Evolutionary conservation across 2,888 invertebrate genomes (phyloP), one percentile per base, ranked within the genome.

Genomic region (Polietes domitor): DNA sequence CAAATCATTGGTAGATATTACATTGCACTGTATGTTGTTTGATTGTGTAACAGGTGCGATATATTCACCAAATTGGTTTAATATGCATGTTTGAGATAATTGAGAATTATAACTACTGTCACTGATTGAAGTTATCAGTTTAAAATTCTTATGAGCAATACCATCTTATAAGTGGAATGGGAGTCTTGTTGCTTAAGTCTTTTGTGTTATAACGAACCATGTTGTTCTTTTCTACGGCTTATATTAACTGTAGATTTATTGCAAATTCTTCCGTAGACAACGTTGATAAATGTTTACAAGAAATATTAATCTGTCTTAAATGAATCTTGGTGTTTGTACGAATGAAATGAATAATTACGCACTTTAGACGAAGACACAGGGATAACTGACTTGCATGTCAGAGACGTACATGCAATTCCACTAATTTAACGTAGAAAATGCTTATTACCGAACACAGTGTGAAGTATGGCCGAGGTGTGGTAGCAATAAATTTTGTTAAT

Each of bases 191-290:
- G 24, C 68, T 68, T 68, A 68, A 68, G 68, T 68, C 68, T 68
- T 68, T 68, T 28, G 68, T 68, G 68, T 68, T 68, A 24, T 43
- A 41, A 24, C 21, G 43, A 37, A 24, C 43, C 21, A 7, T n/a
- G 2, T n/a, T 68, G 68, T 68, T 68, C 68, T 68, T 17, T 68
- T 68, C 41, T 43, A n/a, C n/a, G n/a, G n/a, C n/a, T n/a, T n/a
- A n/a, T n/a, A n/a, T n/a, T n/a, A 37, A n/a, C 17, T 28, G 6
- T 5, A 32, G 68, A 68, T 68, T 68, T 41, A 68, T 68, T 2
- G 19, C n/a, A 12, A 43, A 12, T 9, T 19, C 21, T 21, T 21
- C 24, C 21, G n/a, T 21, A 68, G 68, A 68, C 68, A 68, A 68
- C 68, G 43, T 41, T 68, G 68, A 68, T 68, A 24, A 68, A 68